Percentiles rank a stretch among this genome's conserved stretches.
These are phyloP conservation scores for Axea sp. DNA, from an alignment of 2,888 invertebrate species.

Conservation along the genomic window DNA sequence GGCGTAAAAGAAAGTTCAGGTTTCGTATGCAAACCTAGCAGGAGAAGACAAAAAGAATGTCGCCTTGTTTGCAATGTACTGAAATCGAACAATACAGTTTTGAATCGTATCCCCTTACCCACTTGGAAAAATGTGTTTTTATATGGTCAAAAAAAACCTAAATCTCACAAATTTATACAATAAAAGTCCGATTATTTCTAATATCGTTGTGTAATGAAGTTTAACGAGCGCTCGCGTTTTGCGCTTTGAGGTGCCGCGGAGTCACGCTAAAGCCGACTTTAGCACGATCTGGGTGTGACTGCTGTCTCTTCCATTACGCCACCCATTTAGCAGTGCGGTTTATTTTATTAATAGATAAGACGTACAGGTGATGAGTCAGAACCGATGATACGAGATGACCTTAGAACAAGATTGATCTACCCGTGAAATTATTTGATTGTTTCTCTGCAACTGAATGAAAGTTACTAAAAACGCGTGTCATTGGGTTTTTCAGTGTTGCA, in stretches of 20 bases:
- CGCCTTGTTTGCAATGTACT: conserved; percentile 11
- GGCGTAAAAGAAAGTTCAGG: conserved; percentile 8
- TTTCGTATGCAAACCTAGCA: conserved; percentile 1
- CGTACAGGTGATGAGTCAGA: conserved; percentile 37
- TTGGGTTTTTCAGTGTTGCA: too few relatives aligned
- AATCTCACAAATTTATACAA: conserved; percentile 39
- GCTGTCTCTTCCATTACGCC: conserved; percentile 41
- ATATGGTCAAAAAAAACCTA: conserved; percentile 26
- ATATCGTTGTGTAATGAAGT: conserved; percentile 50
- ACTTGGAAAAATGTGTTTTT: conserved; percentile 27
- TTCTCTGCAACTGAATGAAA: too few relatives aligned
- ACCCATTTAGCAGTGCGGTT: conserved; percentile 31
- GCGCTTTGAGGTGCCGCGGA: conserved; percentile 33
- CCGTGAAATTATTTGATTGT: too few relatives aligned
- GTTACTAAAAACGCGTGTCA: too few relatives aligned
- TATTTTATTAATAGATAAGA: conserved; percentile 44
- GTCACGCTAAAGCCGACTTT: conserved; percentile 39
- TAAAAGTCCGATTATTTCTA: conserved; percentile 45
- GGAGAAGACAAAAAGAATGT: conserved; percentile 3
- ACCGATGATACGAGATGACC: conserved; percentile 25
- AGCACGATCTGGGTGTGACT: conserved; percentile 44
- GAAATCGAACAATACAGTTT: conserved; percentile 2
- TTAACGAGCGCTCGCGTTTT: conserved; percentile 26
- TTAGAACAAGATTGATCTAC: too few relatives aligned
- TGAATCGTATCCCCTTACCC: conserved; percentile 7